Percentiles rank a stretch among this genome's conserved stretches.
These are phyloP conservation scores for Philopotamus ludificatus DNA, from an alignment of 1,140 invertebrate genomes.

Conservation along the genomic window DNA sequence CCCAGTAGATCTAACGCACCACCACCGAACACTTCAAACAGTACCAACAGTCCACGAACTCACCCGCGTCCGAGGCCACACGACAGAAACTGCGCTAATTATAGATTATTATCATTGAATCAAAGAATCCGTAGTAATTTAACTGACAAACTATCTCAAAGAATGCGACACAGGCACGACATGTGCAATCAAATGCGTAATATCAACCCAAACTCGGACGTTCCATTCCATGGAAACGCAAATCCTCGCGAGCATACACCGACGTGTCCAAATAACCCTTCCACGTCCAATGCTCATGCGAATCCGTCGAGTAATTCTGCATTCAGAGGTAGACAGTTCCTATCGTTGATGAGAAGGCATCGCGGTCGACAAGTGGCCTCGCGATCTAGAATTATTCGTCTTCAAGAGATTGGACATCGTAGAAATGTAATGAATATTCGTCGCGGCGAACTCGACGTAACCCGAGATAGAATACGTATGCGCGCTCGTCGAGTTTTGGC, in stretches of 20 bases:
- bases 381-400: neutral
- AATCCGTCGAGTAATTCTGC: neutral
- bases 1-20: neutral
- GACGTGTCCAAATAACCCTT: neutral
- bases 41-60: neutral
- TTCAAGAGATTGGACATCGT: constrained; percentile 13
- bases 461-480: constrained; percentile 52
- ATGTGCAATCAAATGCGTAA: neutral
- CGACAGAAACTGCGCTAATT: no score
- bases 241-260: neutral
- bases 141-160: neutral
- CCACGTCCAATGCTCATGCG: neutral
- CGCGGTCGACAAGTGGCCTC: neutral
- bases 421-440: constrained; percentile 23
- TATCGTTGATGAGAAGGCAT: neutral
- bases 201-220: neutral
- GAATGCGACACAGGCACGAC: neutral
- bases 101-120: no score
- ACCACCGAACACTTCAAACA: neutral
- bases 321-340: neutral
- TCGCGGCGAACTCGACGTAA: constrained; percentile 49
- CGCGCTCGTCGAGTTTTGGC: constrained; percentile 53
- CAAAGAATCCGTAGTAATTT: no score
- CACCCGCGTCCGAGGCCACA: neutral
- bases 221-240: neutral